Base-by-base conservation (phyloP, 1,140 invertebrate species). In the Pteromalus puparum region DNA sequence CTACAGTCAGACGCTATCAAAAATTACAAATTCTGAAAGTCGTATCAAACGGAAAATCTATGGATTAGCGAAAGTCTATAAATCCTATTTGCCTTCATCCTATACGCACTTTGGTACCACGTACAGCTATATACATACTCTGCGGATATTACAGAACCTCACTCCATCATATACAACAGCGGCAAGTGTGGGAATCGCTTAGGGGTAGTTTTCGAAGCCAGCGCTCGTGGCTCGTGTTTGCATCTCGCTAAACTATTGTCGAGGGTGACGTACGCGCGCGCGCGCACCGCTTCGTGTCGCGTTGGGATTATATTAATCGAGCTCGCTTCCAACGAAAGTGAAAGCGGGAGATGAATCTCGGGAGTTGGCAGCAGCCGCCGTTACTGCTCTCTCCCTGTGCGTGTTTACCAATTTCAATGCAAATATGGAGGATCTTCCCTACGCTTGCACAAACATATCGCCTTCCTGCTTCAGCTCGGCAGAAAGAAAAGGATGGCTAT, bases 371-470 rank as follows among this genome's bases (percentile, higher is more conserved):
- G 70, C 83, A 83, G 18, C 26, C 83, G 28, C 46, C 73, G 46
- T 65, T 75, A 24, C 34, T 2, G 28, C 61, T 80, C 87, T 81
- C 83, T 30, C 65, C 46, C 79, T 42, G 46, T 68, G 68, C 65
- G 65, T 90, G 87, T 90, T 89, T 90, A 87, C 89, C 87, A 90
- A 90, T 90, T 90, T 89, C 87, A 89, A 89, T 89, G 90, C 89
- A 90, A 89, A 90, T 90, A 89, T 86, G 81, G 30, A 68, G 81
- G 26, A 83, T 70, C 34, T 24, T 68, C n/a, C 28, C 7, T 42
- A 28, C 24, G 6, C 42, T 28, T 10, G 53, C 1, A 9, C 21
- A 61, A 76, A 67, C n/a, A 67, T 48, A 48, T 46, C 5, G 28
- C 9, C 4, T 65, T 53, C 18, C n/a, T n/a, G n/a, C 21, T 10